Base-by-base conservation (phyloP, 2,113 vertebrate species). In the Marcusenius ussheri region DNA sequence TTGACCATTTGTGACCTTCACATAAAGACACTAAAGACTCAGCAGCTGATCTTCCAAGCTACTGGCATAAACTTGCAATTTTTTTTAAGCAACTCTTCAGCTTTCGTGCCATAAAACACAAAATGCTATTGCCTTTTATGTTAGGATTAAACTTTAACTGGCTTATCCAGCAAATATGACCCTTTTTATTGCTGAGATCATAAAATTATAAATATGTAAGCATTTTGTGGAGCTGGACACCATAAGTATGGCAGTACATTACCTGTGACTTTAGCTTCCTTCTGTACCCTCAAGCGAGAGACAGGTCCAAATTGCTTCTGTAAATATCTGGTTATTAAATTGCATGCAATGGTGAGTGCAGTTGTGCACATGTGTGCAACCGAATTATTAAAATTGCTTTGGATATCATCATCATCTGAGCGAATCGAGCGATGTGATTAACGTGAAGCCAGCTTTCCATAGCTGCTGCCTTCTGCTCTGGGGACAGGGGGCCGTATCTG, bases 121-220 rank as follows among this genome's bases (percentile, higher is more conserved):
- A n/a, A 27, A 56, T 87, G 27, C 13, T 50, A 19, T 56, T 53
- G 47, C 47, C 31, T 53, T 74, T 70, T 47, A 70, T 35, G 5
- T 74, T 15, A 74, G 31, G 47, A 83, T 89, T 89, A 10, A 51
- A 35, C 8, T 56, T 83, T 39, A 31, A 53, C 70, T 39, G 47
- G 83, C 24, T 46, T 46, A 84, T 84, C 83, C 83, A n/a, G 56
- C 31, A 88, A 46, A n/a, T 62, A 46, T 88, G 58, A 50, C 35
- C 46, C 88, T 47, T 84, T 70, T 84, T 84, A 84, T 80, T 80
- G 74, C 74, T 42, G 74, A 80, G 74, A 80, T 80, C 35, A 80
- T 80, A 84, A 84, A 84, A 87, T 15, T 17, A 87, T 87, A 24
- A 53, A 51, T 47, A 51, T 31, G 15, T 51, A 51, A 87, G 27